Evolutionary conservation across 2,113 vertebrate genomes (phyloP), one percentile per base, ranked within the genome.

Genomic region (Excalfactoria chinensis): DNA sequence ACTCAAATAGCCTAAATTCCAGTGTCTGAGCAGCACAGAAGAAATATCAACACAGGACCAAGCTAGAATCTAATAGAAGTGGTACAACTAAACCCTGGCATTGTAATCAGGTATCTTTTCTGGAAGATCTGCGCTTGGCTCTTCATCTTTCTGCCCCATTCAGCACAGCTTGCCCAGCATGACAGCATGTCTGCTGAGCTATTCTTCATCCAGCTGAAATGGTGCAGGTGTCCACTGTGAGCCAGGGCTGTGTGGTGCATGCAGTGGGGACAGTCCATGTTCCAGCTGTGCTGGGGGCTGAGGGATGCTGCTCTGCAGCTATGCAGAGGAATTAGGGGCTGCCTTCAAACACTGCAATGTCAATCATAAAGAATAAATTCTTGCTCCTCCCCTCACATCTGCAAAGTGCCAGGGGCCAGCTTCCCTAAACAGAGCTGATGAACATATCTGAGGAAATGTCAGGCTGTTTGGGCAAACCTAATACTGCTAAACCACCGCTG

Each of bases 381-480:
- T 89, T 67, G 58, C 75, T 89, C 84, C 75, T 92, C 89, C 84
- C 55, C 23, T 75, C 14, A 30, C 37, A 95, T 66, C 49, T 62
- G 53, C 56, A 72, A 62, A 81, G 19, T 66, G 73, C 83, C 68
- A 32, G 80, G n/a, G 75, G 91, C 59, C 23, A 85, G 49, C 62
- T 95, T 60, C 73, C 86, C 89, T 93, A n/a, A 70, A 55, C 43
- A 20, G 46, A 67, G 56, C 23, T 91, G 83, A 95, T 87, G 87
- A 93, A 91, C 41, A 76, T 62, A 78, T 78, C 69, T 88, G 56
- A 89, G 46, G 80, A 90, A 79, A 66, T 41, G 46, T 74, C 81
- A 81, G 78, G 3, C 51, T 49, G 71, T 53, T 28, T 68, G 76
- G 82, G 75, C 76, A 56, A 63, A 72, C 13, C n/a, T 93, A 79